Base-by-base conservation (phyloP, 2,797 vertebrate genomes). In the Thamnophis elegans region DNA sequence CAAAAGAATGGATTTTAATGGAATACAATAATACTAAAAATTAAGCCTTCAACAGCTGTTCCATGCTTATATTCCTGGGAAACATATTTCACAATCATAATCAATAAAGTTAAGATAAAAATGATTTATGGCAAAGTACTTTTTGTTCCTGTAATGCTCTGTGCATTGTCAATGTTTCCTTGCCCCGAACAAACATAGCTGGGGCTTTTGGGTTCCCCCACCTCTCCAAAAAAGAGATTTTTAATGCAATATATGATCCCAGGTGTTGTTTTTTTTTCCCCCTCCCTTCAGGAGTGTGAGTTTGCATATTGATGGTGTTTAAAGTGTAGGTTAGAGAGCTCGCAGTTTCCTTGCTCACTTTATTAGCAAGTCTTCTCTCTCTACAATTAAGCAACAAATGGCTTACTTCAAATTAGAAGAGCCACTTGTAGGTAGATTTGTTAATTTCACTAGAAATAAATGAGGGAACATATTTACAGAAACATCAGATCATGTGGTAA, bases 51-150 rank as follows among this genome's bases (percentile, higher is more conserved):
- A 56, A 90, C 94, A 94, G 90, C 94, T 94, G 92, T 91, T 93
- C 87, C 20, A 86, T 28, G 56, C 60, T 90, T 86, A 42, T 92
- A 89, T 89, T 91, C 85, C 89, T 90, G 87, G 91, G 87, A 36
- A 93, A 93, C 87, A 88, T 92, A 89, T 94, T 93, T 92, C 86
- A 89, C 88, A 91, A 91, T 93, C 90, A 90, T 89, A 90, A 94
- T 93, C 94, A 92, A 93, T 93, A 94, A 93, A 93, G 88, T 92
- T 93, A 92, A 93, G 91, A 93, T 93, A 92, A 90, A 92, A 92
- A 51, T 86, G 85, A 93, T 92, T 87, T 90, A 93, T 92, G 60
- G n/a, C 58, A 62, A 90, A 92, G 85, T 90, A 85, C 53, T 28
- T 25, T 22, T 87, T 87, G 25, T 55, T 58, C 73, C 9, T 42